Base-by-base conservation (phyloP, 1,140 invertebrate genomes). In the Orchesella cincta region DNA sequence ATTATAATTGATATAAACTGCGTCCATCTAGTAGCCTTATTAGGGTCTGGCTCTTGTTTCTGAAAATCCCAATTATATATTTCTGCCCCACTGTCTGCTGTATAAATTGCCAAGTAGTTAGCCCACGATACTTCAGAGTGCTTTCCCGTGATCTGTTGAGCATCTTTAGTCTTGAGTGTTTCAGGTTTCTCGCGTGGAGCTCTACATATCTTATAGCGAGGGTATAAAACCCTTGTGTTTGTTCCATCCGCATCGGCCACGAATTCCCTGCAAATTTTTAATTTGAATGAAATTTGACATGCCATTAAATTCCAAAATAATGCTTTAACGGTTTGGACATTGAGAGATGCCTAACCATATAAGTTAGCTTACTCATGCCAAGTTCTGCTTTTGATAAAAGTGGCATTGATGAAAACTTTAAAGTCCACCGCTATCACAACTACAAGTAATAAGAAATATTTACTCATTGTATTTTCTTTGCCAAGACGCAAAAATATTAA, bases 321-420 rank as follows among this genome's bases (percentile, higher is more conserved):
- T 14, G 14, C 8, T 57, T 57, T 14, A 57, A n/a, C 23, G 52
- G 23, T 46, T 46, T 46, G 23, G 5, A 14, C n/a, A n/a, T n/a
- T n/a, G n/a, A n/a, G n/a, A n/a, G n/a, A n/a, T n/a, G n/a, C n/a
- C n/a, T n/a, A n/a, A n/a, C n/a, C n/a, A n/a, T n/a, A n/a, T n/a
- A n/a, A n/a, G n/a, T n/a, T n/a, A n/a, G 8, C 52, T n/a, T 57
- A 57, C 52, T 57, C 52, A 26, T 57, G 52, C 52, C 52, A 57
- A 3, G 14, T 57, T 26, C 52, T 57, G 23, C 52, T 57, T 23
- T 57, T 57, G 23, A 57, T 57, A 26, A 57, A 57, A 46, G 39
- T 46, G 18, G 5, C 5, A 18, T 46, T 46, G 18, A 46, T 46
- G 39, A 8, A 46, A 18, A 8, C 39, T 46, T 8, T 46, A 46